Base-by-base conservation (phyloP, 2,113 vertebrate genomes). In the Xenopus laevis region DNA sequence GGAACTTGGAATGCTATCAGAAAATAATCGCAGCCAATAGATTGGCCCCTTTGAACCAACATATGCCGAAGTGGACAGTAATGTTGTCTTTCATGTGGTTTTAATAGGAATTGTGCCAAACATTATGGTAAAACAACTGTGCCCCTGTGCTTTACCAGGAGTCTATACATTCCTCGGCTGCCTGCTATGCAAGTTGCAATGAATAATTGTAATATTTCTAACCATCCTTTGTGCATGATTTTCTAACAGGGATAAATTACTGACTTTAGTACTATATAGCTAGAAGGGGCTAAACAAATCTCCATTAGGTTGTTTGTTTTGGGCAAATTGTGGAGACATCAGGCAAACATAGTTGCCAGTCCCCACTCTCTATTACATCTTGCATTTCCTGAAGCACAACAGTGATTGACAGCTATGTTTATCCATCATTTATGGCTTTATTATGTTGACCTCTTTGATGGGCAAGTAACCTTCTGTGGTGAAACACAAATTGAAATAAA, bases 21-120 rank as follows among this genome's bases (percentile, higher is more conserved):
- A 79, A 86, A 82, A 81, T 82, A 85, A 81, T 83, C 79, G 83
- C 86, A 87, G 84, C 84, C 87, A 90, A 89, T 82, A 86, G 84
- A 88, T 82, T 83, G 89, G 84, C 82, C 82, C 85, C 82, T 87
- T 88, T 86, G 87, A 84, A 84, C 83, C 85, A 88, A 81, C 84
- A 83, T 78, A 86, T 87, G 87, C 87, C 86, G 89, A 88, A 88
- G 84, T 86, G 86, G 88, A 85, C 87, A 91, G 79, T 89, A 85
- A 87, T 86, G 78, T 88, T 86, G 82, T 87, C 87, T 84, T 82
- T 85, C 77, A 84, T 86, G 84, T 86, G 84, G 89, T 82, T 86
- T 78, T 61, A 67, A 79, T 79, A 80, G 81, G 84, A 82, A 82
- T 87, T 79, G 84, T 82, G 83, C 83, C 83, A 84, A 78, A 83